phyloP scores from a whole-genome alignment of 1,140 invertebrate genomes.

The Ips nitidus region DNA sequence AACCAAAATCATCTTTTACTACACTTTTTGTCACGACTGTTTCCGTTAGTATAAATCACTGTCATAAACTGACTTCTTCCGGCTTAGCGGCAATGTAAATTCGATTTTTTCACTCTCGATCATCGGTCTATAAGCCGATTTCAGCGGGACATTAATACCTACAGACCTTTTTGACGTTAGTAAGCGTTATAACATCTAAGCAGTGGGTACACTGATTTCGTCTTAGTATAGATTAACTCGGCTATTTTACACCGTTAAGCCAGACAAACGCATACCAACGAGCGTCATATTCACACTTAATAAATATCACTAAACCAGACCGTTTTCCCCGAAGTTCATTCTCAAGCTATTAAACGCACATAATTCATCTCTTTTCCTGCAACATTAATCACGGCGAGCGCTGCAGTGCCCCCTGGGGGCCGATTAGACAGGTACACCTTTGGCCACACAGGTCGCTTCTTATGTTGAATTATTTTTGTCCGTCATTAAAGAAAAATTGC shows the following conservation, averaged over 20 bases:
- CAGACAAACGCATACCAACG: neutral
- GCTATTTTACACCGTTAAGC: too few relatives aligned
- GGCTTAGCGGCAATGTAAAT: slow-evolving; percentile 10
- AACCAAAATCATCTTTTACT: too few relatives aligned
- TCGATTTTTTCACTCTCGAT: slow-evolving; percentile 15
- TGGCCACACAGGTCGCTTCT: slow-evolving; percentile 26
- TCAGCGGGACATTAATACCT: neutral
- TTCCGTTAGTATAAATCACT: slow-evolving; percentile 10
- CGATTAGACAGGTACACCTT: slow-evolving; percentile 31
- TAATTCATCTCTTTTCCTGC: slow-evolving; percentile 30
- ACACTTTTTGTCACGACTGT: neutral
- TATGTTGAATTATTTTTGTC: slow-evolving; percentile 22
- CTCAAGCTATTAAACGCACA: slow-evolving; percentile 26
- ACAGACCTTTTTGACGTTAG: neutral
- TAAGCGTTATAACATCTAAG: too few relatives aligned
- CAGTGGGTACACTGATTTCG: too few relatives aligned
- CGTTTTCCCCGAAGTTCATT: slow-evolving; percentile 1
- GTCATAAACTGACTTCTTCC: slow-evolving; percentile 20
- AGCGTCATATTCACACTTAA: slow-evolving; percentile 17
- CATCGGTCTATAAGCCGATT: slow-evolving; percentile 13
- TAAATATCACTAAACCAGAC: slow-evolving; percentile 28
- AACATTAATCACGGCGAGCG: slow-evolving; percentile 26
- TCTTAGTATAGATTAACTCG: too few relatives aligned
- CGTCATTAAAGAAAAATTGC: slow-evolving; percentile 24
- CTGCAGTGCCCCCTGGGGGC: slow-evolving; percentile 25